A percentile compares a stretch with the other conserved stretches of the same genome.
phyloP scores from a whole-genome alignment of 1,140 invertebrate genomes.

The Adelges cooleyi region DNA sequence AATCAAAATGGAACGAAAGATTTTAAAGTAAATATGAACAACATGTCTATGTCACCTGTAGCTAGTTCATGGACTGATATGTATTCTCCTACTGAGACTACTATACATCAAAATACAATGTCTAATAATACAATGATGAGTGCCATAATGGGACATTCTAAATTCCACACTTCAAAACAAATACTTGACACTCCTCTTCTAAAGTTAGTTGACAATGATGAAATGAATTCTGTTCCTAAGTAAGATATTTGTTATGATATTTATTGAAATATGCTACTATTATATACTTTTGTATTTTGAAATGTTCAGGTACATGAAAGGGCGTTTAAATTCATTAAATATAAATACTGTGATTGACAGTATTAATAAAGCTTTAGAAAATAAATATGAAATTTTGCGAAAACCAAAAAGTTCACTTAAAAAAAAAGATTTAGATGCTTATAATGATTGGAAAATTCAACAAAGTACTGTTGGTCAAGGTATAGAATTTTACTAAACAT shows the following conservation, averaged over 20 bases:
- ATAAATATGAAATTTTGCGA: constrained; percentile 17
- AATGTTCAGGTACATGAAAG: constrained; percentile 24
- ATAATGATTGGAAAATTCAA: constrained; percentile 20
- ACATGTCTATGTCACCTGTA: constrained; percentile 3
- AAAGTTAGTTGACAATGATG: background rate
- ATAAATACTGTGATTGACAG: constrained; percentile 15
- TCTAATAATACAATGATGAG: background rate
- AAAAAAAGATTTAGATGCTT: constrained; percentile 19
- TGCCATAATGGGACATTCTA: constrained; percentile 5
- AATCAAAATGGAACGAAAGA: constrained; percentile 8
- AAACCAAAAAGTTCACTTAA: constrained; percentile 4
- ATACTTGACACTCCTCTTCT: background rate
- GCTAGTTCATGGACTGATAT: background rate
- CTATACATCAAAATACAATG: background rate
- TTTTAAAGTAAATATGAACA: background rate
- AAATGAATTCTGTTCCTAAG: constrained; percentile 24
- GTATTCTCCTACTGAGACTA: background rate
- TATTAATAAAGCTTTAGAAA: constrained; percentile 22
- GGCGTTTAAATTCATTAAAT: constrained; percentile 15
- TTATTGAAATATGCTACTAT: background rate
- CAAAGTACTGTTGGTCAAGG: constrained; percentile 11
- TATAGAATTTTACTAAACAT: too few species aligned
- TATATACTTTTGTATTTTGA: background rate
- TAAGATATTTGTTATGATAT: background rate
- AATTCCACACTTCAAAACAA: constrained; percentile 2